Percentiles rank a stretch among this genome's conserved stretches.
These are phyloP conservation scores for Oscheius sp. DNA, from an alignment of 2,888 invertebrate genomes.

Conservation along the genomic window DNA sequence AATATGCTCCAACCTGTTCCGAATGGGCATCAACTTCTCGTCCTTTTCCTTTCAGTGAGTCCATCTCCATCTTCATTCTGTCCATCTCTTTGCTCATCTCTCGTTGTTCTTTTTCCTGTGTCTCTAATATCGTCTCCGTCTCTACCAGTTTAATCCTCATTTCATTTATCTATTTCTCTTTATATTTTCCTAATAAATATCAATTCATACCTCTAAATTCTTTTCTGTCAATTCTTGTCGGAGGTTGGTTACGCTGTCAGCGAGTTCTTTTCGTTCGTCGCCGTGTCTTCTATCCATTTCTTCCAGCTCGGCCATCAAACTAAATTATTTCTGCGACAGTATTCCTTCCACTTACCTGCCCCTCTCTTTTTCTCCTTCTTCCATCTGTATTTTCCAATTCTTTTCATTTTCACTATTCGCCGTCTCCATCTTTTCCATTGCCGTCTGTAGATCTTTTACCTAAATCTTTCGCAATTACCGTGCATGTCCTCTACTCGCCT, in stretches of 20 bases:
- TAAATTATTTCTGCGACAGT: neutral
- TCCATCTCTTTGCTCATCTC: neutral
- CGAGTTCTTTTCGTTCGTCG: constrained; percentile 13
- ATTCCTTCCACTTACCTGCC: too few species aligned
- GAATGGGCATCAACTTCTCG: neutral
- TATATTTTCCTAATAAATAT: too few species aligned
- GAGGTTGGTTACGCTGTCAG: neutral
- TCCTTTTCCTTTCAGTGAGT: neutral
- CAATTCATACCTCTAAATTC: neutral
- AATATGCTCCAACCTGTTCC: neutral
- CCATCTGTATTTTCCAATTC: too few species aligned
- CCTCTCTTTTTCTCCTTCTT: too few species aligned
- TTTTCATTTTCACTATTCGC: neutral
- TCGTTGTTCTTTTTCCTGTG: neutral
- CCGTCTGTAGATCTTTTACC: neutral
- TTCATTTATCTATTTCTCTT: too few species aligned
- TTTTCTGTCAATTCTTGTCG: neutral
- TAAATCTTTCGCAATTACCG: too few species aligned
- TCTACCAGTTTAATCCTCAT: too few species aligned
- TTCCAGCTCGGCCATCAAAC: neutral
- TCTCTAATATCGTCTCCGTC: neutral
- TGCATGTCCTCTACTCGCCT: too few species aligned
- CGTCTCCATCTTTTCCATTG: neutral
- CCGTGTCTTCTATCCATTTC: neutral
- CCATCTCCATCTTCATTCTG: neutral